Evolutionary conservation across 2,888 invertebrate species (phyloP), one percentile per base, ranked within the genome.

Genomic region (Melanargia galathea): DNA sequence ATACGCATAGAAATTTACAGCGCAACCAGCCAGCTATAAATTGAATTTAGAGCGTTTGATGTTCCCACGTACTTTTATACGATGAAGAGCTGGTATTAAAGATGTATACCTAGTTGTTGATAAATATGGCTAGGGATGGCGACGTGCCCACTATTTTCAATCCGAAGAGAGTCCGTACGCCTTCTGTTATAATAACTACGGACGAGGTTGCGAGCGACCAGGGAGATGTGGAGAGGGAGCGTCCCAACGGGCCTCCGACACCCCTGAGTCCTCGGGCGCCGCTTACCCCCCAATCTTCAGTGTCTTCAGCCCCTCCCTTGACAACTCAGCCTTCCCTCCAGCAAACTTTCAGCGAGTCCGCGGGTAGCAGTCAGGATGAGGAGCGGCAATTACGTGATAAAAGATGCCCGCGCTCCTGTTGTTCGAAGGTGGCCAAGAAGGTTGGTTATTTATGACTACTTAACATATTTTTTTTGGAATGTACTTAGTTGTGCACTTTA

Each of bases 121-220:
- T 62, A 74, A 81, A 75, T 63, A 94, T 94, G 95, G 94, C 93
- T 71, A 92, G 94, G 72, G 95, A 95, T 92, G 94, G 94, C 75
- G 95, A 96, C 83, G 93, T 96, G 87, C 94, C 95, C 71, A 95
- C 96, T 71, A 96, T 96, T 79, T 96, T 96, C 86, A 95, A 96
- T 86, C 96, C 96, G 49, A 94, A 94, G 80, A 92, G 94, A 71
- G 94, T 93, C 63, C 92, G 94, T 67, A 92, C 94, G 64, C 94
- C 94, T 70, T 94, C 94, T 61, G 94, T 94, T 70, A 94, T 95
- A 75, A 93, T 95, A 71, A 94, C 94, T 52, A 94, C 93, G 72
- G 92, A 92, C 71, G 94, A 94, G 72, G 92, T 92, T 55, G 90
- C 88, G 65, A 83, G 71, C 65, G 92, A 85, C 65, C 80, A 82